These are phyloP conservation scores for Forbesichthys papilliferus DNA, from an alignment of 2,113 vertebrate genomes.

Conservation along the genomic window DNA sequence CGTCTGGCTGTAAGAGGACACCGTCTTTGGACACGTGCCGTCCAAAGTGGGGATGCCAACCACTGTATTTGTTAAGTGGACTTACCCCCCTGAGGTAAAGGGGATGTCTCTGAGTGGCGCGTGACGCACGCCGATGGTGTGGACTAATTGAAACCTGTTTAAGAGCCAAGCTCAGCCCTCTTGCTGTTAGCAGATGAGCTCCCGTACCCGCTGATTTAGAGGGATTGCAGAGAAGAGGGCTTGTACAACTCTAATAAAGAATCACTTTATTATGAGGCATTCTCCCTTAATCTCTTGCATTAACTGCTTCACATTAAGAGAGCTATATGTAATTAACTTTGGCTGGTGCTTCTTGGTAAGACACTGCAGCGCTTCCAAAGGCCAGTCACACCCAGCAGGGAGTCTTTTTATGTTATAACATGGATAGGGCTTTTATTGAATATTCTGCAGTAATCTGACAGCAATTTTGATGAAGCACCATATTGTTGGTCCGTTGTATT, in stretches of 20 bases:
- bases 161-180: constrained; percentile 15
- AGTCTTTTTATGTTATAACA: too few relatives aligned
- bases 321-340: constrained; percentile 24
- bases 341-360: constrained; percentile 17
- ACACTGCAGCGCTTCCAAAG: constrained; percentile 9
- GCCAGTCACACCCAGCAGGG: background rate
- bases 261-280: constrained; percentile 14
- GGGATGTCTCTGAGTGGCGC: constrained; percentile 16
- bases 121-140: constrained; percentile 7
- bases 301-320: constrained; percentile 15
- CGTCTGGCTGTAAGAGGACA: background rate
- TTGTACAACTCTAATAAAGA: constrained; percentile 21
- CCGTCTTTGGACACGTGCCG: background rate
- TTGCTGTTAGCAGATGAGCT: constrained; percentile 39
- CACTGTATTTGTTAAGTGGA: constrained; percentile 21
- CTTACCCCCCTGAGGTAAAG: background rate
- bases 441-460: background rate
- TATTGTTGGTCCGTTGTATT: background rate
- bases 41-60: constrained; percentile 4
- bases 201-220: constrained; percentile 40
- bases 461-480: background rate
- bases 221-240: constrained; percentile 36
- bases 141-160: constrained; percentile 53
- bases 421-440: background rate
- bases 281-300: constrained; percentile 34